Evolutionary conservation across 2,888 invertebrate species (phyloP).

Genomic region (Macrophya alboannulata): DNA sequence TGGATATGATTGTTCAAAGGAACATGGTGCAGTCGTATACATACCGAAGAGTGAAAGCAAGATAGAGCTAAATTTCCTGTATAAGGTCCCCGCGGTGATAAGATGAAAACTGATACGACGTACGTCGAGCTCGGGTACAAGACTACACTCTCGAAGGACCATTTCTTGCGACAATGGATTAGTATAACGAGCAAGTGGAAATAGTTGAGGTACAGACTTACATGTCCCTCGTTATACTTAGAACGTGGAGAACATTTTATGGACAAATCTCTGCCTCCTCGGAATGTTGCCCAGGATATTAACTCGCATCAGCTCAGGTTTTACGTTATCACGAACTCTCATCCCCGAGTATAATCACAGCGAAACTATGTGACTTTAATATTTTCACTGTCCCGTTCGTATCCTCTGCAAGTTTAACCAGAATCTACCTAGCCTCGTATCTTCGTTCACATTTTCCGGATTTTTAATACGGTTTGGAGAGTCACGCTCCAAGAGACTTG

Average conservation of each 20-base stretch:
- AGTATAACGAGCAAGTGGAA: conserved; percentile 34
- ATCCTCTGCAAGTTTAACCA: not conserved
- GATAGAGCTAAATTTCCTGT: conserved; percentile 8
- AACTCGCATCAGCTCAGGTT: conserved; percentile 1
- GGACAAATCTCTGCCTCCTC: not conserved
- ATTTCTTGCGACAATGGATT: conserved; percentile 47
- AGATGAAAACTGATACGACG: conserved; percentile 41
- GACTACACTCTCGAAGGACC: conserved; percentile 22
- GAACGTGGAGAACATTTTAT: conserved; percentile 15
- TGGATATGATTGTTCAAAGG: not conserved
- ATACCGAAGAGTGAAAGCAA: not conserved
- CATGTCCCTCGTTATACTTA: conserved; percentile 13
- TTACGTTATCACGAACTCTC: not conserved
- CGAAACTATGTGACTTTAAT: not conserved
- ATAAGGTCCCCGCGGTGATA: not conserved
- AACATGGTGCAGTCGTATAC: not conserved
- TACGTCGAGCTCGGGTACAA: not conserved
- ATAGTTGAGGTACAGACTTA: conserved; percentile 14
- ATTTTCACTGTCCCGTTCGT: not conserved
- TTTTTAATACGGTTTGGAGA: too few relatives aligned
- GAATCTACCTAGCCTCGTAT: not conserved
- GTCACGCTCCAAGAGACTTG: too few relatives aligned
- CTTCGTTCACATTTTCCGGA: not conserved
- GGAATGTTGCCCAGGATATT: not conserved
- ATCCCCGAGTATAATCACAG: not conserved